These are phyloP conservation scores for Ceratina australensis DNA, from an alignment of 1,140 invertebrate genomes.

Conservation along the genomic window DNA sequence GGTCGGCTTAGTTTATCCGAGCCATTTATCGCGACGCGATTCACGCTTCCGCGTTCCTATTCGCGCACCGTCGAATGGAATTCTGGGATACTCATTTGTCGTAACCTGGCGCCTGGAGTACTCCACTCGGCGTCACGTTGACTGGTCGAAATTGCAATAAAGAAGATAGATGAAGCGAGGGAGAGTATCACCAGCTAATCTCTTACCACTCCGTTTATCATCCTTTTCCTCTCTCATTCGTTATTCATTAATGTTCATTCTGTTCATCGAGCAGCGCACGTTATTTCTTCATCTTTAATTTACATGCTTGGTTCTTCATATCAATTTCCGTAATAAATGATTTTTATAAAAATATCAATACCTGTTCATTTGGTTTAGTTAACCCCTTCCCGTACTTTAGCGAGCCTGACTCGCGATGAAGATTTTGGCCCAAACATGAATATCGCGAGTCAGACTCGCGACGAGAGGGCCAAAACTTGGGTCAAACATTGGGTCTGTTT, in stretches of 20 bases:
- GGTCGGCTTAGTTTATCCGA: constrained; percentile 30
- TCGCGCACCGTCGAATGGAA: constrained; percentile 48
- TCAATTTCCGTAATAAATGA: not conserved
- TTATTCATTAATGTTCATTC: constrained; percentile 60
- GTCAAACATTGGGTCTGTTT: no score
- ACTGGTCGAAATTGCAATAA: constrained; percentile 66
- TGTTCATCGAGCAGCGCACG: constrained; percentile 12
- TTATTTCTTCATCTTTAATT: no score
- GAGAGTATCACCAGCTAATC: constrained; percentile 57
- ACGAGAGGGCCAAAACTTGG: no score
- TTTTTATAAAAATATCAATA: no score
- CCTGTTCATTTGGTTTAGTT: no score
- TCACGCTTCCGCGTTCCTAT: constrained; percentile 15
- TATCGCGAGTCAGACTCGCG: no score
- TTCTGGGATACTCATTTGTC: constrained; percentile 60
- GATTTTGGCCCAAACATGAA: no score
- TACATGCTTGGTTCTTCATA: no score
- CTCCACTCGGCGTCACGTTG: constrained; percentile 48
- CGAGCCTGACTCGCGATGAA: no score
- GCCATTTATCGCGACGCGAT: constrained; percentile 49
- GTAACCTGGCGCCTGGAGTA: constrained; percentile 32
- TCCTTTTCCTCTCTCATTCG: constrained; percentile 47
- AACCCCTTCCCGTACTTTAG: no score
- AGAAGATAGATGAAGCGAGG: constrained; percentile 61
- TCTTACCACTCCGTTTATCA: constrained; percentile 52